These are phyloP conservation scores for Diplodus puntazzo DNA, from an alignment of 2,797 vertebrate species.

Conservation along the genomic window DNA sequence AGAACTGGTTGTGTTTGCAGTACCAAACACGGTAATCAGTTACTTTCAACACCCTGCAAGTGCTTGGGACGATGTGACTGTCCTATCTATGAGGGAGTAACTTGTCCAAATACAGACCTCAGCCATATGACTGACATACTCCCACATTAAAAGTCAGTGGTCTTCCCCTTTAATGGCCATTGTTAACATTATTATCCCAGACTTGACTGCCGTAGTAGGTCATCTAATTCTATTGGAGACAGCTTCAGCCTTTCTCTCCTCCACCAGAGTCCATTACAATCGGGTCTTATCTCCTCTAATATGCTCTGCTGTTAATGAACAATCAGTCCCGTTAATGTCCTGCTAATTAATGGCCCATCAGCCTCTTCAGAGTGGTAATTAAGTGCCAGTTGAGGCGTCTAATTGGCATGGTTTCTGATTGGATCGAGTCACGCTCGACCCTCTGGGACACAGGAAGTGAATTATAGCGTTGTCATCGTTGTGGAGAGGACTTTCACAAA, in stretches of 20 bases:
- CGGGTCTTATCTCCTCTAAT: conserved; percentile 81
- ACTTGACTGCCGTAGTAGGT: conserved; percentile 70
- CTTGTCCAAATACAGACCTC: conserved; percentile 32
- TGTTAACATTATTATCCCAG: conserved; percentile 69
- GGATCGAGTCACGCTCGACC: conserved; percentile 77
- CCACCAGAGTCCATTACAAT: conserved; percentile 76
- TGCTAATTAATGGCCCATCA: conserved; percentile 84
- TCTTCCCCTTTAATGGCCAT: conserved; percentile 62
- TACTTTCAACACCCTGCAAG: conserved; percentile 1
- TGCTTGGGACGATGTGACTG: conserved; percentile 16
- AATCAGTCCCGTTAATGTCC: conserved; percentile 83
- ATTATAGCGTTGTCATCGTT: conserved; percentile 74
- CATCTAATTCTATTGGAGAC: conserved; percentile 73
- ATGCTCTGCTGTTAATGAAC: conserved; percentile 83
- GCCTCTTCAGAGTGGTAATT: conserved; percentile 80
- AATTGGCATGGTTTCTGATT: conserved; percentile 83
- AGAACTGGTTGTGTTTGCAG: conserved; percentile 11
- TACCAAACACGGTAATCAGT: conserved; percentile 12
- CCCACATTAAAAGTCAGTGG: conserved; percentile 50
- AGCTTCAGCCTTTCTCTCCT: conserved; percentile 62
- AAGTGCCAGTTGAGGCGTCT: conserved; percentile 82
- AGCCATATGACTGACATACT: conserved; percentile 43
- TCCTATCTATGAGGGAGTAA: not conserved
- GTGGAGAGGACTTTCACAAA: conserved; percentile 70
- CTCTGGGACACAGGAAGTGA: conserved; percentile 80